A percentile compares a stretch with the other conserved stretches of the same genome.
Evolutionary conservation across 2,797 vertebrate genomes (phyloP).

Genomic region (Anniella stebbinsi): DNA sequence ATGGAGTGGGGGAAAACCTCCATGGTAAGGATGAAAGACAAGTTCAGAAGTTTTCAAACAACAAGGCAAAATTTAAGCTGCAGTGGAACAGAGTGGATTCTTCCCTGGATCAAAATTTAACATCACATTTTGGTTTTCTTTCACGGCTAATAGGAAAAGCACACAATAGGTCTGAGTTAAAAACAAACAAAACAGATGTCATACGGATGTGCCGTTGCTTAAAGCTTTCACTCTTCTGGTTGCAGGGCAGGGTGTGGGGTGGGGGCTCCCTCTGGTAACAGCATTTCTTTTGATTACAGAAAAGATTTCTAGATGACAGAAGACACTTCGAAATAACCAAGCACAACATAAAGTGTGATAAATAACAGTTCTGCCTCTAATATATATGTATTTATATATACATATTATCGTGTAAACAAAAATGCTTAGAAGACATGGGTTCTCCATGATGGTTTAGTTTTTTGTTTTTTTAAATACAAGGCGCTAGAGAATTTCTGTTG

Average conservation of each 20-base stretch:
- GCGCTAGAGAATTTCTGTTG: constrained; percentile 66
- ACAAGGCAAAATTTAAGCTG: constrained; percentile 16
- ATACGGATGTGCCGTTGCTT: constrained; percentile 5
- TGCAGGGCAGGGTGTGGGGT: background rate
- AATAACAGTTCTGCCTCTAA: constrained; percentile 81
- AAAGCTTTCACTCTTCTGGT: constrained; percentile 59
- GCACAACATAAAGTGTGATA: constrained; percentile 69
- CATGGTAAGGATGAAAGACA: constrained; percentile 10
- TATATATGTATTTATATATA: constrained; percentile 67
- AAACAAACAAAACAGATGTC: background rate
- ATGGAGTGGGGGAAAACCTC: background rate
- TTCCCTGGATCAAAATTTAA: constrained; percentile 23
- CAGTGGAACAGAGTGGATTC: background rate
- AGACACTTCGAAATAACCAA: constrained; percentile 70
- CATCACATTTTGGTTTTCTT: constrained; percentile 48
- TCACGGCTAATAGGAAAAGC: constrained; percentile 56
- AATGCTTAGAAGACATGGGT: constrained; percentile 72
- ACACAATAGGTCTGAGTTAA: constrained; percentile 51
- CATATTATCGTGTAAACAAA: constrained; percentile 72
- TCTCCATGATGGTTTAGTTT: constrained; percentile 67
- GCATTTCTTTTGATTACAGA: constrained; percentile 9
- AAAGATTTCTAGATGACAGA: constrained; percentile 53
- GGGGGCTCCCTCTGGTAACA: constrained; percentile 50
- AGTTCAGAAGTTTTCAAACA: constrained; percentile 49
- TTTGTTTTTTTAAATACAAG: constrained; percentile 60